Evolutionary conservation across 1,140 invertebrate genomes (phyloP), one percentile per base, ranked within the genome.

Genomic region (Protaetia brevitarsis): DNA sequence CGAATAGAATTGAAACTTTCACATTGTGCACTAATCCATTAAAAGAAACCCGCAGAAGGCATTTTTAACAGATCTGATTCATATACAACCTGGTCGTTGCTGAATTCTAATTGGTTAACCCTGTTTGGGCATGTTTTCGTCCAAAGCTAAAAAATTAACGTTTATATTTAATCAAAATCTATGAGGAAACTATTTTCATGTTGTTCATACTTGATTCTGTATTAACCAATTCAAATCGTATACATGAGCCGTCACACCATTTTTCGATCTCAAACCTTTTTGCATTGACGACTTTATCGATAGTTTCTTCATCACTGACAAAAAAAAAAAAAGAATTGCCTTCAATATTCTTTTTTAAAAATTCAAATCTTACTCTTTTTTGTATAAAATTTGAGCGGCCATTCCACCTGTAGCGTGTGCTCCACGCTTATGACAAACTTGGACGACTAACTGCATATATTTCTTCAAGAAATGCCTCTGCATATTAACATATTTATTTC

Each of bases 351-450:
- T 4, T 23, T 29, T 29, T 29, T 59, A n/a, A 1, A 29, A 3
- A 16, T 59, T 19, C 6, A 29, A 7, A 59, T 28, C 23, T 59
- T 62, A 74, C 28, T 72, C 31, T 37, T 68, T 29, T 26, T 27
- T 23, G 27, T 80, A 80, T 4, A 87, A 76, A 65, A 86, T 34
- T 34, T 62, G 76, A 3, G 88, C 87, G 1, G 85, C 84, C 89
- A 91, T 90, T 27, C 88, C 89, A 1, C 88, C 87, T 3, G 88
- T 91, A 4, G 88, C 88, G 41, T 83, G 82, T 3, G 87, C 86
- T 6, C 82, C 83, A 41, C 84, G 79, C 28, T 74, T 79, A 71
- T 89, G 89, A 72, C 87, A 88, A 16, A 81, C 84, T 37, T 81
- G 79, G 8, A 90, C 81, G 0, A 88, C 82, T 8, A 88, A 73